A percentile compares a stretch with the other conserved stretches of the same genome.
Conservation (phyloP, 2,113 vertebrate species). For the Channa maculata region DNA sequence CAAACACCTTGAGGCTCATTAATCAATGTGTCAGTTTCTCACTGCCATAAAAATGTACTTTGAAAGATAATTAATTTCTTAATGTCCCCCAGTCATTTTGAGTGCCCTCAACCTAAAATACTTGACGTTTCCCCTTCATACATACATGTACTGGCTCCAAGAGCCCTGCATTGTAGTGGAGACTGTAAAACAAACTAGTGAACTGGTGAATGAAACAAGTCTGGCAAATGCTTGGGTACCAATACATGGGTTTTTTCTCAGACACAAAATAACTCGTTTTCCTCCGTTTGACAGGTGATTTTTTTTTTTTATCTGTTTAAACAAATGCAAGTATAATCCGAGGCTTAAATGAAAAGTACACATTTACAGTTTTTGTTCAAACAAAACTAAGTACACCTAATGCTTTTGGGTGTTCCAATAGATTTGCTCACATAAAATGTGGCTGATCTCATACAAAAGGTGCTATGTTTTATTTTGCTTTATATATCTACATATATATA, state of each 20-base stretch:
- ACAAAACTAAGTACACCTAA: too few relatives aligned
- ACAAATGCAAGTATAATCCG: too few relatives aligned
- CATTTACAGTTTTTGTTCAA: too few relatives aligned
- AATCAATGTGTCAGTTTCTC: slow-evolving; percentile 88
- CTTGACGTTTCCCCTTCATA: slow-evolving; percentile 82
- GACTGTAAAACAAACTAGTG: slow-evolving; percentile 25
- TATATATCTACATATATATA: too few relatives aligned
- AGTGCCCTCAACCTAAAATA: slow-evolving; percentile 85
- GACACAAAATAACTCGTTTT: too few relatives aligned
- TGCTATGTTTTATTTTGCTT: too few relatives aligned
- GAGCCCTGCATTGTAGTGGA: slow-evolving; percentile 42
- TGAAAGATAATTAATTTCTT: slow-evolving; percentile 88
- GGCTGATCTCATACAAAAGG: too few relatives aligned
- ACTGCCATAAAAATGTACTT: slow-evolving; percentile 79
- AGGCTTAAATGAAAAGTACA: too few relatives aligned
- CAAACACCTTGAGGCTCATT: slow-evolving; percentile 88
- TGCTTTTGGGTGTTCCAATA: too few relatives aligned
- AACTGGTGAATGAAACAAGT: background rate
- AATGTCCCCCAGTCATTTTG: slow-evolving; percentile 83
- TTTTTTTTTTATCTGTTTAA: background rate
- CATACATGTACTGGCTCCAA: slow-evolving; percentile 58
- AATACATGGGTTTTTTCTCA: too few relatives aligned
- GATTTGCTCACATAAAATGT: too few relatives aligned
- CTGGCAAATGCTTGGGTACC: background rate
- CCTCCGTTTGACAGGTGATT: too few relatives aligned